phyloP scores from a whole-genome alignment of 1,140 invertebrate genomes.

The Vanessa tameamea region DNA sequence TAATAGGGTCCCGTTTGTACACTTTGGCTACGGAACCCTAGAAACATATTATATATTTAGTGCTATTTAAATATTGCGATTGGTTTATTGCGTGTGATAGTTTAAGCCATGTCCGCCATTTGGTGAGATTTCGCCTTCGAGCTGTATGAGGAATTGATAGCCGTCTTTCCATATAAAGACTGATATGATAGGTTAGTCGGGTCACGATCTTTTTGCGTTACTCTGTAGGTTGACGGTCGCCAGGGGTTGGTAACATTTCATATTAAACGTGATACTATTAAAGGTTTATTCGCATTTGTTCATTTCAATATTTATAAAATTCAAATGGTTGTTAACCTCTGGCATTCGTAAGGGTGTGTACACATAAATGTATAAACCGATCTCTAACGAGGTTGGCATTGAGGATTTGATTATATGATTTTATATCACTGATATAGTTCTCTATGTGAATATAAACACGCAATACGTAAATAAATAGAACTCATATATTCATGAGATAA shows the following conservation, averaged over 20 bases:
- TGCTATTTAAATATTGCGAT: slow-evolving; percentile 23
- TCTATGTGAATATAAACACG: too few relatives aligned
- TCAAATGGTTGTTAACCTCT: not conserved
- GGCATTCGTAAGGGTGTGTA: slow-evolving; percentile 6
- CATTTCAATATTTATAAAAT: not conserved
- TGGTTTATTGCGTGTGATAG: slow-evolving; percentile 17
- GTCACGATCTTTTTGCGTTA: slow-evolving; percentile 2
- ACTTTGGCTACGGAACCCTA: too few relatives aligned
- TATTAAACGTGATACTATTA: not conserved
- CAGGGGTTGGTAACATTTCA: not conserved
- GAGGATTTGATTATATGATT: too few relatives aligned
- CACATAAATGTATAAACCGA: not conserved
- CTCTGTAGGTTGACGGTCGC: not conserved
- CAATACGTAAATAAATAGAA: too few relatives aligned
- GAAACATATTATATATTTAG: too few relatives aligned
- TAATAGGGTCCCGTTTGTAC: too few relatives aligned
- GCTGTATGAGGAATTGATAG: slow-evolving; percentile 49
- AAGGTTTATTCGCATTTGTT: not conserved
- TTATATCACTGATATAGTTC: too few relatives aligned
- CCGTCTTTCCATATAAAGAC: slow-evolving; percentile 58
- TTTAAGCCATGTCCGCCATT: slow-evolving; percentile 32
- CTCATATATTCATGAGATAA: too few relatives aligned
- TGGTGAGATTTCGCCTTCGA: slow-evolving; percentile 43
- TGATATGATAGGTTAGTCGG: slow-evolving; percentile 50
- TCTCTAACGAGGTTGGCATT: too few relatives aligned